Percentiles rank a stretch among this genome's conserved stretches.
Conservation (phyloP, 2,113 vertebrate species). For the Dromiciops gliroides region DNA sequence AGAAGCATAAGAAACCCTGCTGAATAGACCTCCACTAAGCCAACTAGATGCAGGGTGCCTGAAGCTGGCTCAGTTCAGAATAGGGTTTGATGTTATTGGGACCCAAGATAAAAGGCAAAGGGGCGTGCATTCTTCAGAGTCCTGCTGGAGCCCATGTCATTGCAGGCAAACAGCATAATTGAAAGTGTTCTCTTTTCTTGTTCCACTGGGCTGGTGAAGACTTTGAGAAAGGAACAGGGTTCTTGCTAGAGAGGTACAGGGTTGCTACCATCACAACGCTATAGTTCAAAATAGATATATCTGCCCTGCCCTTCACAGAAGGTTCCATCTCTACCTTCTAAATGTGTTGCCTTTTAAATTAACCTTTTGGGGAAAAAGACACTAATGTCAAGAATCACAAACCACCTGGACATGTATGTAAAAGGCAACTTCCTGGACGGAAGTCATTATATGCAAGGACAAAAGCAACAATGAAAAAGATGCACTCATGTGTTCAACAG, state of each 20-base stretch:
- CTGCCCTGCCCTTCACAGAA: background rate
- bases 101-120: constrained; percentile 11
- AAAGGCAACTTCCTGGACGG: background rate
- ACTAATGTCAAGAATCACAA: too few species aligned
- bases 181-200: constrained; percentile 35
- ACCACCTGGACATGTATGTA: too few species aligned
- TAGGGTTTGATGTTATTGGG: background rate
- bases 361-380: background rate
- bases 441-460: background rate
- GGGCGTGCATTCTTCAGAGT: background rate
- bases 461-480: background rate
- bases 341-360: background rate
- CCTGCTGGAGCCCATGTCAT: background rate
- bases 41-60: background rate
- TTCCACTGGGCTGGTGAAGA: background rate
- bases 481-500: background rate
- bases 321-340: background rate
- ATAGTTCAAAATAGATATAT: background rate
- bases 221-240: background rate
- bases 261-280: background rate
- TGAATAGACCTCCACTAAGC: background rate
- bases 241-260: background rate
- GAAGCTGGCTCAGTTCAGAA: background rate
- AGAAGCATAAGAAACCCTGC: constrained; percentile 1
- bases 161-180: background rate